phyloP scores from a whole-genome alignment of 2,797 vertebrate species.

The Pseudochirops cupreus region DNA sequence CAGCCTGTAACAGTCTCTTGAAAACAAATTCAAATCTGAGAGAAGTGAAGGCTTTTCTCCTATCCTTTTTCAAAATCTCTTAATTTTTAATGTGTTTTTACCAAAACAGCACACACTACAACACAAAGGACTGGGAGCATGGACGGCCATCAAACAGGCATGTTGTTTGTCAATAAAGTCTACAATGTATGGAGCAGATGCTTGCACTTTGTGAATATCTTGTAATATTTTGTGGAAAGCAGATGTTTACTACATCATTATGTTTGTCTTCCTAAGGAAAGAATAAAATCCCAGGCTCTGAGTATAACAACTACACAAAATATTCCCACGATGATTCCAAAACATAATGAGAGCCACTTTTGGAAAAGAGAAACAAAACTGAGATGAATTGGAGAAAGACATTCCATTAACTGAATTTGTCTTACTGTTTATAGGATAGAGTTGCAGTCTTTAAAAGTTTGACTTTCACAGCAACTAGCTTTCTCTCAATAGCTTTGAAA shows the following conservation, averaged over 20 bases:
- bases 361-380: not conserved
- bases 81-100: conserved; percentile 35
- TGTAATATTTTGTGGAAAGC: conserved; percentile 25
- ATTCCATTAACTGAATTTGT: not conserved
- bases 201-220: not conserved
- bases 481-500: conserved; percentile 27
- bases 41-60: not conserved
- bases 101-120: not conserved
- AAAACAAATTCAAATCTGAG: not conserved
- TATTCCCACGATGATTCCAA: conserved; percentile 34
- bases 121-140: not conserved
- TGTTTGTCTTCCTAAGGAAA: not conserved
- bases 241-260: not conserved
- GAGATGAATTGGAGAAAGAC: not conserved
- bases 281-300: not conserved
- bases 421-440: not conserved
- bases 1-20: not conserved
- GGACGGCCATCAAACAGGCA: not conserved
- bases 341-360: conserved; percentile 31
- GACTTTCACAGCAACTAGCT: not conserved
- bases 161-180: not conserved
- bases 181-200: not conserved
- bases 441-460: not conserved
- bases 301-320: conserved; percentile 25
- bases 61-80: conserved; percentile 5